Percentiles rank a stretch among this genome's conserved stretches.
Evolutionary conservation across 1,140 invertebrate species (phyloP).

Genomic region (Drosophila melanica): DNA sequence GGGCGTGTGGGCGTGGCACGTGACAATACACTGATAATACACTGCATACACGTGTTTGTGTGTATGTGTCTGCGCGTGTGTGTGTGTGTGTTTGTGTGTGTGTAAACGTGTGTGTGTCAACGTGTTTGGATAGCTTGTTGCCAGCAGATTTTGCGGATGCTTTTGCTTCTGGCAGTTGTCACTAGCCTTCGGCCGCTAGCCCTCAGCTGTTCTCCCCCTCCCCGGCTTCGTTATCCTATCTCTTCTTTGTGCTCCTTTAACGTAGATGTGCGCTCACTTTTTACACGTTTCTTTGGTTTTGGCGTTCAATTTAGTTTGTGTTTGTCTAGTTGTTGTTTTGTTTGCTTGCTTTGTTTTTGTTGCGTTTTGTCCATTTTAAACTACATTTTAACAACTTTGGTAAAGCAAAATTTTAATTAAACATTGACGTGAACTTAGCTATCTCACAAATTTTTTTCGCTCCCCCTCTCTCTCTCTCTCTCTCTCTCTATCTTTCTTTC

Average conservation of each 20-base stretch:
- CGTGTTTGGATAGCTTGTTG: slow-evolving; percentile 49
- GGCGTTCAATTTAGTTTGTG: slow-evolving; percentile 45
- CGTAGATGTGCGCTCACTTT: slow-evolving; percentile 20
- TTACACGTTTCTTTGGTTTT: slow-evolving; percentile 46
- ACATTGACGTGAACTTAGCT: slow-evolving; percentile 54
- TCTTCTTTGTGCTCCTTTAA: neutral
- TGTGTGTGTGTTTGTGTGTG: slow-evolving; percentile 15
- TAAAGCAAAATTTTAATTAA: slow-evolving; percentile 64
- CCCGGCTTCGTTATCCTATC: neutral
- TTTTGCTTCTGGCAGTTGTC: slow-evolving; percentile 46
- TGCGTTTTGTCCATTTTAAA: slow-evolving; percentile 62
- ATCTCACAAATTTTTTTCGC: too few species aligned
- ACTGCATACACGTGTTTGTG: slow-evolving; percentile 22
- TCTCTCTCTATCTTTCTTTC: neutral
- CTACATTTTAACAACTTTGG: slow-evolving; percentile 66
- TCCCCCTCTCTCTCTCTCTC: neutral
- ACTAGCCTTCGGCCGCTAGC: slow-evolving; percentile 5
- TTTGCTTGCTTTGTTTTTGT: slow-evolving; percentile 19
- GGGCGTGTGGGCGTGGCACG: slow-evolving; percentile 35
- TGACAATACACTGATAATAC: slow-evolving; percentile 54
- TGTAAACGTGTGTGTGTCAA: slow-evolving; percentile 12
- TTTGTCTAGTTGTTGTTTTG: slow-evolving; percentile 31
- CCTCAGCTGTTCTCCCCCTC: neutral
- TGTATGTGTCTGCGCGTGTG: too few species aligned
- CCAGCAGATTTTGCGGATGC: slow-evolving; percentile 50